Conservation (phyloP, 2,888 invertebrate species). For the Petrolisthes manimaculis region DNA sequence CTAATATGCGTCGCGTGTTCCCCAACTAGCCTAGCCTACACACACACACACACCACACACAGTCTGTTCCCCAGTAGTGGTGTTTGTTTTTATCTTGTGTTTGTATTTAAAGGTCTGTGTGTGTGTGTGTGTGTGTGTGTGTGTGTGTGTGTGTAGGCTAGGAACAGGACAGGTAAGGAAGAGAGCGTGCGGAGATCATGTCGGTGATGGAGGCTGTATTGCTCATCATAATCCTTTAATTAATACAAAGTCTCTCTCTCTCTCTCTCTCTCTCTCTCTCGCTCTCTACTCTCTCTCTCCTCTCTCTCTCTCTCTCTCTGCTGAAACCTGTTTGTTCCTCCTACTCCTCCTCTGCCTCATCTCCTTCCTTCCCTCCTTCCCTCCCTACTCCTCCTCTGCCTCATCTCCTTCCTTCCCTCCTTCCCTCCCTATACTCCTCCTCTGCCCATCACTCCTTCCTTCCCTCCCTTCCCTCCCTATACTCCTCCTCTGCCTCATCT, state of each 20-base stretch:
- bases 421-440: too few relatives aligned
- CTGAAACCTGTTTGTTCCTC: neutral
- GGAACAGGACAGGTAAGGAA: neutral
- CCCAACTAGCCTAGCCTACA: neutral
- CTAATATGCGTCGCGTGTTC: too few relatives aligned
- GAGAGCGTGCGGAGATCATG: too few relatives aligned
- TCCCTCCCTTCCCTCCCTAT: too few relatives aligned
- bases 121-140: neutral
- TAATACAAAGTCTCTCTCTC: neutral
- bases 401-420: too few relatives aligned
- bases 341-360: neutral
- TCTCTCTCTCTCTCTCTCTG: slow-evolving; percentile 1
- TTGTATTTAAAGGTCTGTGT: neutral
- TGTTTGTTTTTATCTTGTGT: neutral
- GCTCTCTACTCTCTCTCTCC: neutral
- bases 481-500: too few relatives aligned
- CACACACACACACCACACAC: neutral
- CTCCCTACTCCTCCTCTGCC: too few relatives aligned
- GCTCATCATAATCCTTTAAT: neutral
- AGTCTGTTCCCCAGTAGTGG: neutral
- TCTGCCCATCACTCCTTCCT: too few relatives aligned
- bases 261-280: neutral
- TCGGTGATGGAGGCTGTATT: too few relatives aligned
- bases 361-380: neutral
- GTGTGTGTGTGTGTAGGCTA: neutral